Conservation (phyloP, 2,797 vertebrate genomes). For the Paramormyrops hopkinsi region DNA sequence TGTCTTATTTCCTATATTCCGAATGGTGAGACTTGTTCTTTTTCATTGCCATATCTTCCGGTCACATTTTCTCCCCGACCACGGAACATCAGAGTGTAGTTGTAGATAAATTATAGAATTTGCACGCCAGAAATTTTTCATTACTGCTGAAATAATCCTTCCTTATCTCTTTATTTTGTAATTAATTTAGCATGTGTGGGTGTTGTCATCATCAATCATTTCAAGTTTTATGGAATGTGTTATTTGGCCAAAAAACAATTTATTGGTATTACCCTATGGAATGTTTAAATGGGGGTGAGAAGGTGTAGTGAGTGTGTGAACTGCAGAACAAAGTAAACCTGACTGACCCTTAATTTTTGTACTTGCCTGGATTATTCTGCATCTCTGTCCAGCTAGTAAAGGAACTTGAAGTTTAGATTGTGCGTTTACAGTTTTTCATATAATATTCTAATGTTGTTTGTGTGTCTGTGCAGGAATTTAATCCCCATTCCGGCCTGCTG, state of each 20-base stretch:
- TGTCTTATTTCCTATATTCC: neutral
- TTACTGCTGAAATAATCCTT: neutral
- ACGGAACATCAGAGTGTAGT: neutral
- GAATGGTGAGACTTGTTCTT: neutral
- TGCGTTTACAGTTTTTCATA: neutral
- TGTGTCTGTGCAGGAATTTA: constrained; percentile 65
- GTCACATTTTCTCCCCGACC: neutral
- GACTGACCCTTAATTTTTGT: neutral
- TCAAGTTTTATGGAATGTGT: neutral
- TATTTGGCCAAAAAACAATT: neutral
- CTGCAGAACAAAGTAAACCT: neutral
- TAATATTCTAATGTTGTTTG: neutral
- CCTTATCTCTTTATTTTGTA: neutral
- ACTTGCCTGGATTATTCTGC: neutral
- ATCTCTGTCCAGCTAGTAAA: neutral
- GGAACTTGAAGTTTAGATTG: neutral
- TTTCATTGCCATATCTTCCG: neutral
- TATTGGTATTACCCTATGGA: neutral
- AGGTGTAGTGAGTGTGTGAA: neutral
- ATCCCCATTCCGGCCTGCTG: constrained; percentile 78
- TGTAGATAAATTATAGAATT: neutral
- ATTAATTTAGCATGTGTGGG: neutral
- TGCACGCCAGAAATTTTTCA: neutral
- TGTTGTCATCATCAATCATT: neutral
- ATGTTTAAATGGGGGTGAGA: neutral